These are phyloP conservation scores for Prostheceraeus crozeri DNA, from an alignment of 2,888 invertebrate genomes.

Conservation along the genomic window DNA sequence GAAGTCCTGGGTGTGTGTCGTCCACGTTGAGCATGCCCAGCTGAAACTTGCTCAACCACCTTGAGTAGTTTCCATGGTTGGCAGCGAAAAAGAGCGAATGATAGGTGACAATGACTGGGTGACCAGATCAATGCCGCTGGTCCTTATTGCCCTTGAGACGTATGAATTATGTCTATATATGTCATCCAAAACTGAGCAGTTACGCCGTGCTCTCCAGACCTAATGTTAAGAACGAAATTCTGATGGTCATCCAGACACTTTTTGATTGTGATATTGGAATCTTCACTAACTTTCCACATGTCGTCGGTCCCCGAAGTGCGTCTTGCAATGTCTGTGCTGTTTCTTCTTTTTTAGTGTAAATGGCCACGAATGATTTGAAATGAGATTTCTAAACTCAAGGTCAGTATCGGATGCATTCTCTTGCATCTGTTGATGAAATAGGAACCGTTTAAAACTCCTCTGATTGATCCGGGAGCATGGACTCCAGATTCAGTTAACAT, in stretches of 20 bases:
- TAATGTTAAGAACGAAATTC: too few relatives aligned
- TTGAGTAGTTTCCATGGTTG: constrained; percentile 40
- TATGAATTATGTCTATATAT: constrained; percentile 35
- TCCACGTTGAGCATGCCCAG: too few relatives aligned
- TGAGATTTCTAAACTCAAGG: constrained; percentile 32
- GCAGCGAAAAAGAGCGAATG: constrained; percentile 41
- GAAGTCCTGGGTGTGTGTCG: too few relatives aligned
- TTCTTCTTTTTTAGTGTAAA: too few relatives aligned
- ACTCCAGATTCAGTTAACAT: constrained; percentile 41
- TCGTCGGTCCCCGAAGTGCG: too few relatives aligned
- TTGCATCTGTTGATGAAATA: constrained; percentile 42
- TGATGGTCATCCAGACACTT: too few relatives aligned
- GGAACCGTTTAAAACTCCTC: constrained; percentile 40
- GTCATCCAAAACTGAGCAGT: constrained; percentile 41
- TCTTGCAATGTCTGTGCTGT: too few relatives aligned
- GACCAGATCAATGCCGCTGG: constrained; percentile 40
- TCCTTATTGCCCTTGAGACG: constrained; percentile 31
- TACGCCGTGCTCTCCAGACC: constrained; percentile 37
- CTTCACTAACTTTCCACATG: too few relatives aligned
- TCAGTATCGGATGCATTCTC: constrained; percentile 40
- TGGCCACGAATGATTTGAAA: too few relatives aligned
- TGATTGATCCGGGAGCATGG: constrained; percentile 41
- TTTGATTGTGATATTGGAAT: too few relatives aligned
- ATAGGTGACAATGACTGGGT: constrained; percentile 33
- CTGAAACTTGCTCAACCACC: constrained; percentile 42